Percentiles rank a stretch among this genome's conserved stretches.
phyloP scores from a whole-genome alignment of 2,113 vertebrate species.

The Eleginops maclovinus region DNA sequence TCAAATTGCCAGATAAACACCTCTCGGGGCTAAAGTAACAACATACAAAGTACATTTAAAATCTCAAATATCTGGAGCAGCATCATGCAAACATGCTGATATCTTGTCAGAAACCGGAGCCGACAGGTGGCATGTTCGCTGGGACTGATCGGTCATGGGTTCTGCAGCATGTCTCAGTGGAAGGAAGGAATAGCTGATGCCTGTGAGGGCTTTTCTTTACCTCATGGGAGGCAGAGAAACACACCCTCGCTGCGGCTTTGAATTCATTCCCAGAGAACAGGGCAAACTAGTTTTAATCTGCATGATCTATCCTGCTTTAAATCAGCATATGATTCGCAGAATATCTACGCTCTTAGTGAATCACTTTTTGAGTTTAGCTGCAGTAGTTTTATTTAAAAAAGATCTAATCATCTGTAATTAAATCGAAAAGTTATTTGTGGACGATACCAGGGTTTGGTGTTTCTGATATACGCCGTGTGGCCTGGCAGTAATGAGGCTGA shows the following conservation, averaged over 20 bases:
- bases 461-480: background rate
- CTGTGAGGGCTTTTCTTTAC: background rate
- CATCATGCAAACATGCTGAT: background rate
- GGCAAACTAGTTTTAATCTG: constrained; percentile 31
- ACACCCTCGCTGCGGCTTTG: constrained; percentile 30
- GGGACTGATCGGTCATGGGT: constrained; percentile 1
- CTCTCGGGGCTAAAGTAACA: background rate
- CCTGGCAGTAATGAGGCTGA: background rate
- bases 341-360: background rate
- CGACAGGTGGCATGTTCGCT: constrained; percentile 8
- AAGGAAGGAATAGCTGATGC: background rate
- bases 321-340: background rate
- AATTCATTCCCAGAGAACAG: constrained; percentile 46
- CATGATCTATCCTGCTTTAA: constrained; percentile 31
- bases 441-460: background rate
- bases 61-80: background rate
- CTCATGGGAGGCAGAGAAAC: constrained; percentile 19
- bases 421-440: background rate
- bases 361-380: background rate
- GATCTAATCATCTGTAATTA: background rate
- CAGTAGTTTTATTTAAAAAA: background rate
- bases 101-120: constrained; percentile 28
- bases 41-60: background rate
- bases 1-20: background rate
- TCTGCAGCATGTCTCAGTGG: background rate